A percentile compares a stretch with the other conserved stretches of the same genome.
phyloP scores from a whole-genome alignment of 2,797 vertebrate genomes.

The Phalanger gymnotis region DNA sequence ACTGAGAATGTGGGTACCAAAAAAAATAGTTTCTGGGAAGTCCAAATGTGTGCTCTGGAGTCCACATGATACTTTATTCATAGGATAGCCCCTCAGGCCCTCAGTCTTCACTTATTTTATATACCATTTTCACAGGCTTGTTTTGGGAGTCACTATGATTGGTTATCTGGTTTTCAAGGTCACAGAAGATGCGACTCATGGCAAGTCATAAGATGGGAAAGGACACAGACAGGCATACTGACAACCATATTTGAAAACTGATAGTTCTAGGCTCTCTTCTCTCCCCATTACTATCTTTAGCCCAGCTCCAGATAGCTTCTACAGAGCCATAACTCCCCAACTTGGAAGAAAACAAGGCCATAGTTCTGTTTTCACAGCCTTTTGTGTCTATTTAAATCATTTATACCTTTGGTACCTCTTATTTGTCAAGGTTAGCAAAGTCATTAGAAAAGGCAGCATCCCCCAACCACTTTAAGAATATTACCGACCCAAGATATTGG shows the following conservation, averaged over 20 bases:
- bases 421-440: background rate
- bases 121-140: background rate
- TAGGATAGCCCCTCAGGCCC: background rate
- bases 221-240: background rate
- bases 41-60: background rate
- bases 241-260: background rate
- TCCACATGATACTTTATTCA: background rate
- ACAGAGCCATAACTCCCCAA: background rate
- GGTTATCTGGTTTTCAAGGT: background rate
- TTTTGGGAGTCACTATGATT: background rate
- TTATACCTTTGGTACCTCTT: background rate
- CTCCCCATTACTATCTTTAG: background rate
- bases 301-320: background rate
- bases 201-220: background rate
- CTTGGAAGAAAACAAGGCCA: background rate
- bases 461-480: background rate
- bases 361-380: background rate
- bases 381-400: background rate
- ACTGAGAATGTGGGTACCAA: background rate
- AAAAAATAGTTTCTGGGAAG: background rate
- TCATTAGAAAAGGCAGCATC: background rate
- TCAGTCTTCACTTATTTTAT: background rate
- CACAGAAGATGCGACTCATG: background rate
- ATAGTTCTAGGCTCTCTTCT: background rate
- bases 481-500: background rate